Base-by-base conservation (phyloP, 2,797 vertebrate genomes). In the Bradypodion pumilum region DNA sequence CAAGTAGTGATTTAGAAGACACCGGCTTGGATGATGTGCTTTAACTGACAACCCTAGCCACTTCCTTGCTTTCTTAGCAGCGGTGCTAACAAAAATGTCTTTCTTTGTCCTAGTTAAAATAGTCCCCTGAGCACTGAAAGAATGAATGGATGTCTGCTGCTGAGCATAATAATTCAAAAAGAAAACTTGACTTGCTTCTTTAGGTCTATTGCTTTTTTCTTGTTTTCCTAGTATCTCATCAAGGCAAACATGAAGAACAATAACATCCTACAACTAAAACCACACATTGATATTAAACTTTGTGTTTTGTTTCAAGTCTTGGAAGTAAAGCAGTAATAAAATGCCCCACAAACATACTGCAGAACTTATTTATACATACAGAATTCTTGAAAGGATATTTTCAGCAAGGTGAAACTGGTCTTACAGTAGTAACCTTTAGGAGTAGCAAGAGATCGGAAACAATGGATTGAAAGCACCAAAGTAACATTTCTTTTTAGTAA, bases 91-190 rank as follows among this genome's bases (percentile, higher is more conserved):
- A 63, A 74, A 75, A 13, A 1, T 4, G 75, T 78, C 5, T 87
- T 80, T 90, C n/a, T 63, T 82, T 73, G 68, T 80, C 37, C 85
- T 42, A 62, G 0, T 7, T 74, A 78, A 83, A 90, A 68, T 23
- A 44, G 68, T 74, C 80, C 62, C 35, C 46, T 44, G 60, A 37
- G 49, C 27, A 32, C 0, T 0, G 0, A 1, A 72, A 23, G 10
- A 88, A 84, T 81, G 88, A 91, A 88, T 19, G 62, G 87, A 62
- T 63, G 80, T 6, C 25, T 68, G 77, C 59, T 75, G 21, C 80
- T 60, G 15, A n/a, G 2, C 74, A 62, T 87, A 40, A 76, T 49
- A 1, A 5, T 74, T 88, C 0, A 49, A 72, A 81, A 46, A 52
- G 56, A 80, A 2, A 75, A 84, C 83, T 66, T 75, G 86, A 82